Evolutionary conservation across 2,113 vertebrate species (phyloP).

Genomic region (Cygnus atratus): DNA sequence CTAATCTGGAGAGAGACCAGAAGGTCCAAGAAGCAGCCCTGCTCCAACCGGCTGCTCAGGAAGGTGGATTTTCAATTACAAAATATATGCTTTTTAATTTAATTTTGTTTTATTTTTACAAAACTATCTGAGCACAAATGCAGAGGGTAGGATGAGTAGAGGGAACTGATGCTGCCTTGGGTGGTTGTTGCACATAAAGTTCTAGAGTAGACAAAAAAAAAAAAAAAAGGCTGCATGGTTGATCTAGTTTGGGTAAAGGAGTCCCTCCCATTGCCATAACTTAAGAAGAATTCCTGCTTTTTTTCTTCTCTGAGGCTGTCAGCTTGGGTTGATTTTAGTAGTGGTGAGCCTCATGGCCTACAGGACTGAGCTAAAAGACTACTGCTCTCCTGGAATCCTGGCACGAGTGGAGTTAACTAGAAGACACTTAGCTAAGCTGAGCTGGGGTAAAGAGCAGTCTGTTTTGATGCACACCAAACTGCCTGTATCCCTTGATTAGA

Average conservation of each 20-base stretch:
- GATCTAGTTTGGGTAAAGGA: background rate
- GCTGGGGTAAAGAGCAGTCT: background rate
- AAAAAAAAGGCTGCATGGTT: background rate
- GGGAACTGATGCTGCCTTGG: background rate
- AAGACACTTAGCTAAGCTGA: background rate
- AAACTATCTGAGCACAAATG: background rate
- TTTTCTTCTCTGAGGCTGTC: background rate
- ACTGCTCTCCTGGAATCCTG: background rate
- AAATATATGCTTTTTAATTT: background rate
- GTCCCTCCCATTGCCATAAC: background rate
- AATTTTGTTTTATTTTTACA: background rate
- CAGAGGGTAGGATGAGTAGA: background rate
- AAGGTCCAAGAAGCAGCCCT: background rate
- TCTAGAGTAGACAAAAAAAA: background rate
- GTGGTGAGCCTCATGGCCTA: background rate
- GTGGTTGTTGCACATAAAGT: background rate
- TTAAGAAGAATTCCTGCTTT: background rate
- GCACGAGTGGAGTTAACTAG: background rate
- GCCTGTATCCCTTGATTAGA: background rate
- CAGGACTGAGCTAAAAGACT: background rate
- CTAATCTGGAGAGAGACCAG: background rate
- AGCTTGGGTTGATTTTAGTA: background rate
- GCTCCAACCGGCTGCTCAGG: background rate
- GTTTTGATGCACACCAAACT: background rate
- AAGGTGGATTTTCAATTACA: conserved; percentile 1